These are phyloP conservation scores for Euplexia lucipara DNA, from an alignment of 2,888 invertebrate genomes.

Conservation along the genomic window DNA sequence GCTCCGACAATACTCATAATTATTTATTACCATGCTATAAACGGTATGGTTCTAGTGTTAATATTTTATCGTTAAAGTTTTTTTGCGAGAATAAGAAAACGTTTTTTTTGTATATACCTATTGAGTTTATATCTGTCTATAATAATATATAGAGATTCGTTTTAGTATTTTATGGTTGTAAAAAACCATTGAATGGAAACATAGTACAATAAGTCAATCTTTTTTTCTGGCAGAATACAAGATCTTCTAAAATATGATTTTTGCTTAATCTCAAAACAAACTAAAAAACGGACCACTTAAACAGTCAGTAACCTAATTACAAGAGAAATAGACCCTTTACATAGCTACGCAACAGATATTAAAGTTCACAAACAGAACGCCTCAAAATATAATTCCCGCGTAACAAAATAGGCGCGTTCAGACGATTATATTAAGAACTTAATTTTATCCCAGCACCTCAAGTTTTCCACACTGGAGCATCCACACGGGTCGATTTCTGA, in stretches of 20 bases:
- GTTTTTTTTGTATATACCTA: constrained; percentile 14
- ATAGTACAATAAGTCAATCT: neutral
- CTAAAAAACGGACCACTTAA: constrained; percentile 13
- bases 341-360: constrained; percentile 42
- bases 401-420: constrained; percentile 49
- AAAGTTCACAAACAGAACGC: constrained; percentile 45
- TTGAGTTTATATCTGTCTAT: constrained; percentile 6
- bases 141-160: constrained; percentile 43
- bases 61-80: constrained; percentile 33
- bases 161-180: constrained; percentile 38
- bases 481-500: constrained; percentile 20
- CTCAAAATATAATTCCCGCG: constrained; percentile 43
- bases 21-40: constrained; percentile 39
- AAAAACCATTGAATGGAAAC: constrained; percentile 20
- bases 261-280: neutral
- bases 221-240: neutral
- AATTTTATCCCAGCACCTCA: constrained; percentile 73
- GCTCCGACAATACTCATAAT: constrained; percentile 9
- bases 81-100: constrained; percentile 35
- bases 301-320: constrained; percentile 18
- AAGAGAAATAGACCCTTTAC: constrained; percentile 29
- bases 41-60: constrained; percentile 30
- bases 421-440: constrained; percentile 68
- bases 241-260: neutral
- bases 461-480: constrained; percentile 68